Evolutionary conservation across 2,888 invertebrate genomes (phyloP), one percentile per base, ranked within the genome.

Genomic region (Merodon equestris): DNA sequence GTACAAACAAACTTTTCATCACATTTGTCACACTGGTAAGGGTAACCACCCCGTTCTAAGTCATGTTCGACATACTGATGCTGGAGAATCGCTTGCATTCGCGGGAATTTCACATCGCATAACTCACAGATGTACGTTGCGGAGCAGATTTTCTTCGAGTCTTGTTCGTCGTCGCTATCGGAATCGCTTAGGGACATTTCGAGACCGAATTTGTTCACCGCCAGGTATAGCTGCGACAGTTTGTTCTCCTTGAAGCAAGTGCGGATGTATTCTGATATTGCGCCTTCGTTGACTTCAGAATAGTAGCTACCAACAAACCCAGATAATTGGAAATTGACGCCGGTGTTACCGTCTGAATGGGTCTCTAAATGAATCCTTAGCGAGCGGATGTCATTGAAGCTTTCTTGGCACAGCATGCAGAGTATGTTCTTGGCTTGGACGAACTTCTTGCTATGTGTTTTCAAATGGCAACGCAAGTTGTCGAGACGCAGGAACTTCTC

Each of bases 11-110:
- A 92, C 10, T 90, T 85, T 87, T 90, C 90, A 0, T 87, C 85
- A 83, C 92, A 92, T 17, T 89, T 85, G 17, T 87, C 87, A 81
- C 92, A 92, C 5, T 89, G 86, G 51, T 89, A 86, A 0, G 90
- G 90, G 3, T 90, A 15, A 1, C 12, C 14, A 85, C 67, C 90
- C 88, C 0, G 89, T 88, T 60, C 90, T 63, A 1, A 57, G n/a
- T 51, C 74, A 67, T 87, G 86, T 1, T 83, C 81, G 0, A 50
- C 53, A 1, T 84, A 53, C 67, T 88, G 87, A 83, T 88, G 88
- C 10, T 81, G 71, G 1, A 85, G 68, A 12, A 87, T 83, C 1
- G 81, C 82, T 19, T 83, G 82, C 1, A 85, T 83, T 0, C 84
- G 82, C 7, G 64, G 48, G 12, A 83, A 84, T 7, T 64, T 71